phyloP scores from a whole-genome alignment of 1,140 invertebrate genomes.

The Delia radicum region DNA sequence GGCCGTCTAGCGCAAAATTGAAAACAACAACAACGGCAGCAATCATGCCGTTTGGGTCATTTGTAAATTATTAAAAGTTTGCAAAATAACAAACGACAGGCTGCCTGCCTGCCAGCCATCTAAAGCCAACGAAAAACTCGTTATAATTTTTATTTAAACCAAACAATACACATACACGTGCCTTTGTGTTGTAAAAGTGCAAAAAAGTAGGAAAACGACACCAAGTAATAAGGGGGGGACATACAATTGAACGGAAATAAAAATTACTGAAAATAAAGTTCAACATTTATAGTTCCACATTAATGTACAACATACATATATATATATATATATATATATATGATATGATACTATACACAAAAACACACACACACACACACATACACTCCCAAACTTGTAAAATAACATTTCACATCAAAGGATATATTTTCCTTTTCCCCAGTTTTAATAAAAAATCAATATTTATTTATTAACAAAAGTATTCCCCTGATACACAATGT shows the following conservation, averaged over 20 bases:
- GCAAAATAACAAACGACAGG: no score
- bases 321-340: not conserved
- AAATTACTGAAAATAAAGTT: slow-evolving; percentile 51
- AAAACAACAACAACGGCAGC: not conserved
- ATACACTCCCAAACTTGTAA: not conserved
- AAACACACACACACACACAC: not conserved
- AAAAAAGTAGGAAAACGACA: not conserved
- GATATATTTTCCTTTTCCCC: not conserved
- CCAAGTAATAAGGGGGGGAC: slow-evolving; percentile 21
- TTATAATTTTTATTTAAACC: not conserved
- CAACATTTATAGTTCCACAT: slow-evolving; percentile 10
- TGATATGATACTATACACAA: not conserved
- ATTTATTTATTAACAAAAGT: not conserved
- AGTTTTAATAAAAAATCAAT: not conserved
- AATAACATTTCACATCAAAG: not conserved
- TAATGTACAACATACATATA: not conserved
- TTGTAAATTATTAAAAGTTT: not conserved
- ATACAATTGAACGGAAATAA: slow-evolving; percentile 54
- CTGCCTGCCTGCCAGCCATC: no score
- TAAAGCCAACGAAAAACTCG: not conserved
- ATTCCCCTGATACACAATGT: not conserved
- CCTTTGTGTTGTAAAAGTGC: not conserved
- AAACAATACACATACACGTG: not conserved
- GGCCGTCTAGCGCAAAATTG: not conserved
- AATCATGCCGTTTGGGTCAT: not conserved